Base-by-base conservation (phyloP, 2,888 invertebrate species). In the Cephus pygmeus region DNA sequence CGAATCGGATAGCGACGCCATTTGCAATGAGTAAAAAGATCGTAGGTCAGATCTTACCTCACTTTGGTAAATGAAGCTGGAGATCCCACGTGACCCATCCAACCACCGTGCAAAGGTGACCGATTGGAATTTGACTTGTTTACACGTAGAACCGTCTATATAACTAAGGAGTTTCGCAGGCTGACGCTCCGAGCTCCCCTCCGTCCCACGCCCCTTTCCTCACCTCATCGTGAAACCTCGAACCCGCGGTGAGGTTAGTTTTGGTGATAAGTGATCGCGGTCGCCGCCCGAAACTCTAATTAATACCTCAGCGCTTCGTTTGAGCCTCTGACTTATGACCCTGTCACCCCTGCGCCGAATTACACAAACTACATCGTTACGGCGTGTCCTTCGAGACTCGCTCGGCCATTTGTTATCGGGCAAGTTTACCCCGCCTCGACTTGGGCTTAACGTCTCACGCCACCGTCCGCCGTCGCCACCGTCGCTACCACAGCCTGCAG, bases 291-390 rank as follows among this genome's bases (percentile, higher is more conserved):
- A 89, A 90, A 90, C 89, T 90, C 89, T 90, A 91, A 91, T 91
- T 90, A 91, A 91, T 91, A 91, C 90, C 90, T 89, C 87, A 87
- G 87, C 88, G 90, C 88, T 90, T 89, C 89, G 90, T 90, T 90
- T 89, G 90, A 91, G 90, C 88, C 87, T 81, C 87, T 91, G 89
- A 91, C 90, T 90, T 91, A 91, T 89, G 91, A 89, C 87, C 87
- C 87, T 86, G 88, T 89, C 87, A 82, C 85, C 84, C 75, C 84
- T 80, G 83, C 83, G 83, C 86, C 84, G 88, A 89, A 89, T 90
- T 89, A 89, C 88, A 87, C 85, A 84, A 87, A 87, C 87, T 86
- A 84, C 84, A 84, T 83, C 85, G 80, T 82, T 80, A 79, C 80
- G 83, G 85, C 86, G 87, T 40, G 35, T 88, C 87, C 84, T 87